Conservation (phyloP, 1,140 invertebrate genomes). For the Brachystomella parvula region DNA sequence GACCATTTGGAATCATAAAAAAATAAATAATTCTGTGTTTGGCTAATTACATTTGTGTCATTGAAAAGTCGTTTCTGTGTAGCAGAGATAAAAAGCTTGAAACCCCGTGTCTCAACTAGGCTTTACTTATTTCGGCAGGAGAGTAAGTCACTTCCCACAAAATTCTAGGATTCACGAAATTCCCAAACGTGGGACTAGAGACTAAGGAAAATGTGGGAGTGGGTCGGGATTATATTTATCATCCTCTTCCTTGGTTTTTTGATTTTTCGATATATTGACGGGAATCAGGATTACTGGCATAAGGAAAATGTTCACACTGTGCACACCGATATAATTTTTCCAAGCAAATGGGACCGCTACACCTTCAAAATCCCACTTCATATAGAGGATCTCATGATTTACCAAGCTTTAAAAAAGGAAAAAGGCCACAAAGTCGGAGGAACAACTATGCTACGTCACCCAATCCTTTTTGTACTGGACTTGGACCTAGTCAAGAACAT, state of each 20-base stretch:
- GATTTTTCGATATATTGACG: not conserved
- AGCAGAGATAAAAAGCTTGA: too few species aligned
- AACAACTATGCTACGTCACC: constrained; percentile 30
- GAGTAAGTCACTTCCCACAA: too few species aligned
- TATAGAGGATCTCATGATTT: not conserved
- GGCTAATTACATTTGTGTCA: too few species aligned
- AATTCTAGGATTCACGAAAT: too few species aligned
- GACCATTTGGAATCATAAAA: too few species aligned
- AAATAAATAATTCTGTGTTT: too few species aligned
- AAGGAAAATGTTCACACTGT: not conserved
- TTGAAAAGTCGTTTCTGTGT: too few species aligned
- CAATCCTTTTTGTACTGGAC: constrained; percentile 44
- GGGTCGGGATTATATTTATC: too few species aligned
- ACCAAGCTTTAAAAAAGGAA: not conserved
- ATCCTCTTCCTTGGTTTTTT: not conserved
- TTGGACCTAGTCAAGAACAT: constrained; percentile 43
- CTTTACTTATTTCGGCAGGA: too few species aligned
- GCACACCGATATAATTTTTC: not conserved
- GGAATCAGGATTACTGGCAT: not conserved
- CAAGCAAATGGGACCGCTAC: not conserved
- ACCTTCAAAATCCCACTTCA: not conserved
- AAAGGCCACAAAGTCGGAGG: not conserved
- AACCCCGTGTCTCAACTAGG: too few species aligned
- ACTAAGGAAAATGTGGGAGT: too few species aligned
- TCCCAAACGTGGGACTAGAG: too few species aligned